Percentiles rank a stretch among this genome's conserved stretches.
Evolutionary conservation across 1,140 invertebrate species (phyloP).

Genomic region (Atta cephalotes): DNA sequence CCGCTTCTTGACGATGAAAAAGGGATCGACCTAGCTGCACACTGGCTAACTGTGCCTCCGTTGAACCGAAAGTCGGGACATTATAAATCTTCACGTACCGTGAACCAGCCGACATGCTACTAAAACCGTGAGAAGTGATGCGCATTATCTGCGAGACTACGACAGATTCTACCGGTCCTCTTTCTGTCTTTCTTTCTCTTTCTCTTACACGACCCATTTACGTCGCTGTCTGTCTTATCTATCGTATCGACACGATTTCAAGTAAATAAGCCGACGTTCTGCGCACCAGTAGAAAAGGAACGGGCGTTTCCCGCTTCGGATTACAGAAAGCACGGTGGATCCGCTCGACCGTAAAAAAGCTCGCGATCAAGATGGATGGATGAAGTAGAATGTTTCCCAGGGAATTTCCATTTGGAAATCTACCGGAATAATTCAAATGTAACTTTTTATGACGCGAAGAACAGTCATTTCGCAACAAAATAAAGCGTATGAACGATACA

Average conservation of each 20-base stretch:
- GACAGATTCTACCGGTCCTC: conserved; percentile 44
- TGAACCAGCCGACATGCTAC: conserved; percentile 53
- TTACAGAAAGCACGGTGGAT: conserved; percentile 61
- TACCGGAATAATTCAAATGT: conserved; percentile 56
- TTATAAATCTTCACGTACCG: conserved; percentile 60
- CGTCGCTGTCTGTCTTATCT: conserved; percentile 51
- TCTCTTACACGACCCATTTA: conserved; percentile 44
- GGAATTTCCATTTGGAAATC: conserved; percentile 55
- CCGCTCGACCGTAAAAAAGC: conserved; percentile 61
- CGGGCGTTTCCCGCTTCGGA: conserved; percentile 61
- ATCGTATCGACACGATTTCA: conserved; percentile 59
- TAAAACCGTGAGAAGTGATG: conserved; percentile 52
- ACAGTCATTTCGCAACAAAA: conserved; percentile 44
- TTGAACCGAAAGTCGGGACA: conserved; percentile 54
- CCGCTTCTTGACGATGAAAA: conserved; percentile 41
- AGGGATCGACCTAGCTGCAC: conserved; percentile 50
- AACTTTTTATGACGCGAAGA: conserved; percentile 51
- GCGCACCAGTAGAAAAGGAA: conserved; percentile 44
- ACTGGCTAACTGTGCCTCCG: conserved; percentile 26
- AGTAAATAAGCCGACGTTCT: conserved; percentile 58
- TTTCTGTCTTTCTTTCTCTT: conserved; percentile 9
- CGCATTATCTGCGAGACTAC: conserved; percentile 54
- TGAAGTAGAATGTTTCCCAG: conserved; percentile 57
- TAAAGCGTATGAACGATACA: neutral
- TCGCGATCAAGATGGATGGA: conserved; percentile 63